Evolutionary conservation across 30 jellyfish, hydroid and myxozoan genomes (phyloP).

Genomic region (Pseudorhiza aurosa): DNA sequence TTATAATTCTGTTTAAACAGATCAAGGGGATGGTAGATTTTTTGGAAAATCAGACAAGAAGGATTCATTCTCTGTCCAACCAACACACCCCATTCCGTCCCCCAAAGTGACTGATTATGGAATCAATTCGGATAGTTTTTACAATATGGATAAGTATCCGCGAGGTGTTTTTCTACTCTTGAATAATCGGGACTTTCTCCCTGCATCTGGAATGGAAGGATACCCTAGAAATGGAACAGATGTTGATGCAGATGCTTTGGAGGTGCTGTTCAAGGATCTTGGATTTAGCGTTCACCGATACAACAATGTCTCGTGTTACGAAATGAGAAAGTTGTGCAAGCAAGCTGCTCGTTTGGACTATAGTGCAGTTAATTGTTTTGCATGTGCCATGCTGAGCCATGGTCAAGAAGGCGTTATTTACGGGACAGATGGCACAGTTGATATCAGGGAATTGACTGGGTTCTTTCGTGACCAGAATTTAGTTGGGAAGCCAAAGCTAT

Average conservation of each 20-base stretch:
- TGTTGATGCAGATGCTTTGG: slow-evolving; percentile 89
- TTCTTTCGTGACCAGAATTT: slow-evolving; percentile 79
- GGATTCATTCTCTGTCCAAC: slow-evolving; percentile 18
- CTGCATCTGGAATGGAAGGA: slow-evolving; percentile 91
- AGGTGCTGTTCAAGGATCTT: slow-evolving; percentile 73
- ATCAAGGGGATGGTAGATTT: slow-evolving; percentile 65
- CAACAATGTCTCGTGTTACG: slow-evolving; percentile 67
- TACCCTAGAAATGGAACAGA: slow-evolving; percentile 96
- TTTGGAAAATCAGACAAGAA: slow-evolving; percentile 47
- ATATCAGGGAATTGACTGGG: slow-evolving; percentile 87
- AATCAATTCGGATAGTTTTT: slow-evolving; percentile 65
- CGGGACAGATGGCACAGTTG: slow-evolving; percentile 96
- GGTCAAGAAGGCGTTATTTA: slow-evolving; percentile 98
- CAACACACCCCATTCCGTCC: slow-evolving; percentile 39
- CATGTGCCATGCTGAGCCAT: slow-evolving; percentile 87
- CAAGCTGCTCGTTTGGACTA: slow-evolving; percentile 73
- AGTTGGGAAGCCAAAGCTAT: slow-evolving; percentile 93
- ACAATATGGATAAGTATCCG: slow-evolving; percentile 85
- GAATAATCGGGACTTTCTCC: slow-evolving; percentile 84
- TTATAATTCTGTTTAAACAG: slow-evolving; percentile 24
- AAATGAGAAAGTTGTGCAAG: slow-evolving; percentile 80
- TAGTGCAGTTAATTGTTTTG: slow-evolving; percentile 49
- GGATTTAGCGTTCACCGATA: slow-evolving; percentile 80
- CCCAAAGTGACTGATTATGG: slow-evolving; percentile 25
- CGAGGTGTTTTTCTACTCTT: slow-evolving; percentile 79